phyloP scores from a whole-genome alignment of 2,113 vertebrate genomes.

The Phalacrocorax aristotelis region DNA sequence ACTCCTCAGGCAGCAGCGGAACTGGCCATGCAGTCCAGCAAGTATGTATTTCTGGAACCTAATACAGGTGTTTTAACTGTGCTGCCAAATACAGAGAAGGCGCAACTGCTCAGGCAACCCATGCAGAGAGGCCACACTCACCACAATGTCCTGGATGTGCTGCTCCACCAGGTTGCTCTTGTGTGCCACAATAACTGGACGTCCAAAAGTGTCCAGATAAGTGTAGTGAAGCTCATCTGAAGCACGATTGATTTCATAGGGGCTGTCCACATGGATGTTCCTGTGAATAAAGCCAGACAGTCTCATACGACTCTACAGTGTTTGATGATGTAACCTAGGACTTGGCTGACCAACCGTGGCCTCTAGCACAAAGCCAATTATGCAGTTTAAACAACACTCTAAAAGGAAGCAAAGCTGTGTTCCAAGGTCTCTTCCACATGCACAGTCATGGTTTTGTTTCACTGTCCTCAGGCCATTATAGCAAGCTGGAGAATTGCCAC shows the following conservation, averaged over 20 bases:
- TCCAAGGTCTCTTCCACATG: background rate
- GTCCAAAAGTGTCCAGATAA: constrained; percentile 95
- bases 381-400: background rate
- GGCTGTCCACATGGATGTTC: constrained; percentile 92
- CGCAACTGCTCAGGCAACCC: background rate
- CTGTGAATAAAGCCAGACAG: constrained; percentile 63
- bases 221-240: constrained; percentile 93
- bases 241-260: constrained; percentile 86
- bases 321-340: background rate
- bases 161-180: constrained; percentile 97
- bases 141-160: constrained; percentile 98
- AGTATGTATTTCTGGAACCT: background rate
- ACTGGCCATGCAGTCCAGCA: background rate
- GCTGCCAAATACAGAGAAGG: background rate
- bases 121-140: constrained; percentile 45
- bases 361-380: background rate
- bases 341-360: background rate
- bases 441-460: background rate
- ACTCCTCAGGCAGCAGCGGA: background rate
- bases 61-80: fast-evolving
- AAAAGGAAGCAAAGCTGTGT: background rate
- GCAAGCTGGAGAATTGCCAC: background rate
- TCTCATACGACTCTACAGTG: background rate
- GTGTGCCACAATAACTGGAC: constrained; percentile 91
- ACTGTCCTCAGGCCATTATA: background rate